phyloP scores from a whole-genome alignment of 1,140 invertebrate genomes.

The Metopolophium dirhodum region DNA sequence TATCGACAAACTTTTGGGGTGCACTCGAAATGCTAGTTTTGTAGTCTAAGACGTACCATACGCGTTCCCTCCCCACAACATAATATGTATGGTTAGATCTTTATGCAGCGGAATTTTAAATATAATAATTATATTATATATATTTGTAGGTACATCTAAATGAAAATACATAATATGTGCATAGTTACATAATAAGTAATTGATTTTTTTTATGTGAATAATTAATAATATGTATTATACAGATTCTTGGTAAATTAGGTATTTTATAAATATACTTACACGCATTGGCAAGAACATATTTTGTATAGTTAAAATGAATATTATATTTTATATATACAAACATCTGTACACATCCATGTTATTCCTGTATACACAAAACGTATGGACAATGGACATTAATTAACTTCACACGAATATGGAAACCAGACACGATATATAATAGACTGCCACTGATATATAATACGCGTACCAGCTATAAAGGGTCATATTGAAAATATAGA shows the following conservation, averaged over 20 bases:
- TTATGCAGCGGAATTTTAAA: not conserved
- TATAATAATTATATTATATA: not conserved
- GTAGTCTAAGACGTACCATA: not conserved
- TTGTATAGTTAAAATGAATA: not conserved
- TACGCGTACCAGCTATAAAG: not conserved
- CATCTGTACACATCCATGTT: not conserved
- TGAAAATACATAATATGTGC: too few relatives aligned
- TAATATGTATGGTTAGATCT: not conserved
- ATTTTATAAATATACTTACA: not conserved
- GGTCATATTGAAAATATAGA: not conserved
- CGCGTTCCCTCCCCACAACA: not conserved
- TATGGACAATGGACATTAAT: not conserved
- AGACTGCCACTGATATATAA: not conserved
- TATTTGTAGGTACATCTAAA: not conserved
- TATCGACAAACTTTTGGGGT: conserved; percentile 41
- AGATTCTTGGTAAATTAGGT: too few relatives aligned
- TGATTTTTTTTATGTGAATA: not conserved
- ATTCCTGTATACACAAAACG: not conserved
- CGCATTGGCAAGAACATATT: not conserved
- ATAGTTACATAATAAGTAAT: not conserved
- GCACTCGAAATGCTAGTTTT: conserved; percentile 1
- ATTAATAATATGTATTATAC: not conserved
- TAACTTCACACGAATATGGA: not conserved
- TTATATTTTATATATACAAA: not conserved
- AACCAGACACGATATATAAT: not conserved